A percentile compares a stretch with the other conserved stretches of the same genome.
phyloP scores from a whole-genome alignment of 2,113 vertebrate species.

The Crotalus horridus region DNA sequence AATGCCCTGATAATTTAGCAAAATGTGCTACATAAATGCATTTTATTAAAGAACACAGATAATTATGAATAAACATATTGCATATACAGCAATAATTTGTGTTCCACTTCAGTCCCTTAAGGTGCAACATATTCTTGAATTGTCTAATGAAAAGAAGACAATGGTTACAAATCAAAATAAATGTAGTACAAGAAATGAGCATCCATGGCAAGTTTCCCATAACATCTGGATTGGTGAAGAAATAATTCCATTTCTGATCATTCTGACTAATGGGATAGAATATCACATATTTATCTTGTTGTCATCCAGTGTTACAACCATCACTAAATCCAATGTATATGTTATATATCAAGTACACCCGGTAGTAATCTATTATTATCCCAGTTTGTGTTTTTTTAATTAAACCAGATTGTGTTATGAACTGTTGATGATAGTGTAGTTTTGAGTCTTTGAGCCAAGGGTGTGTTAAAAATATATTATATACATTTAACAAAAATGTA shows the following conservation, averaged over 20 bases:
- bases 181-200: background rate
- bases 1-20: background rate
- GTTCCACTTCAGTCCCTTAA: background rate
- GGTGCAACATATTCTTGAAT: background rate
- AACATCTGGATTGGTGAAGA: background rate
- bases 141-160: background rate
- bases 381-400: background rate
- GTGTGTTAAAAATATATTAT: background rate
- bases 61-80: background rate
- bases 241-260: background rate
- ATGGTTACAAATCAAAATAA: background rate
- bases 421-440: background rate
- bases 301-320: background rate
- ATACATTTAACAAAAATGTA: background rate
- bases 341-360: background rate
- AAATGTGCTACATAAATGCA: background rate
- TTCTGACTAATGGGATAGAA: background rate
- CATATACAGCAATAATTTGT: background rate
- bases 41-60: background rate
- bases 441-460: background rate
- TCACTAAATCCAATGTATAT: background rate
- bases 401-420: background rate
- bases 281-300: background rate
- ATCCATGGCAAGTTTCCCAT: too few relatives aligned
- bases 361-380: background rate